Percentiles rank a stretch among this genome's conserved stretches.
Evolutionary conservation across 2,797 vertebrate species (phyloP).

Genomic region (Thamnophis elegans): DNA sequence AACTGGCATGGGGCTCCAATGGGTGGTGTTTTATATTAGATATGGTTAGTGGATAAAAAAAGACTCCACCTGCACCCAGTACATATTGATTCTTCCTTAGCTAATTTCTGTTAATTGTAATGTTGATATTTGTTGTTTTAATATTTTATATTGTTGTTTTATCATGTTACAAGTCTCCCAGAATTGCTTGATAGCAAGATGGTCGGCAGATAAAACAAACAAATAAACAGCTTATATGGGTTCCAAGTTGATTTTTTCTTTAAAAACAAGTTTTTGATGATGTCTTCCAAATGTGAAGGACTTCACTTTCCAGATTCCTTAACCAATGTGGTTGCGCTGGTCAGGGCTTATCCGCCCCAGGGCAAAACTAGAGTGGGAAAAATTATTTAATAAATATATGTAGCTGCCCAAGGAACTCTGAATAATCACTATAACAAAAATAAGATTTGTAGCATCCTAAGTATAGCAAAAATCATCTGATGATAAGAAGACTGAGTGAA

Average conservation of each 20-base stretch:
- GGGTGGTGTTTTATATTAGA: too few relatives aligned
- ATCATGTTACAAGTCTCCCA: too few relatives aligned
- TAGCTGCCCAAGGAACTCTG: neutral
- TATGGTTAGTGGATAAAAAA: too few relatives aligned
- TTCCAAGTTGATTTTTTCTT: neutral
- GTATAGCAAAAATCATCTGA: neutral
- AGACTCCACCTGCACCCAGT: too few relatives aligned
- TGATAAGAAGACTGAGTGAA: neutral
- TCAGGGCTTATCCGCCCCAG: neutral
- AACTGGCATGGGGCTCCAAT: too few relatives aligned
- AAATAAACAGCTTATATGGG: neutral
- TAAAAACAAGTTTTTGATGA: neutral
- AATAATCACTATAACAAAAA: neutral
- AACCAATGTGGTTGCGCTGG: neutral
- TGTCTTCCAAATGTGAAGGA: neutral
- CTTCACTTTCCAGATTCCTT: neutral
- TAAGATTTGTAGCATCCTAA: neutral
- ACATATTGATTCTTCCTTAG: too few relatives aligned
- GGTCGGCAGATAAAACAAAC: too few relatives aligned
- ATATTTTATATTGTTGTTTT: too few relatives aligned
- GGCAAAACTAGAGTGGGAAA: neutral
- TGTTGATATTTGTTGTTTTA: too few relatives aligned
- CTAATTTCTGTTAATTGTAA: too few relatives aligned
- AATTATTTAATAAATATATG: neutral
- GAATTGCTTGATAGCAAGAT: too few relatives aligned